A percentile compares a stretch with the other conserved stretches of the same genome.
Conservation (phyloP, 1,140 invertebrate species). For the Diachasmimorpha longicaudata region DNA sequence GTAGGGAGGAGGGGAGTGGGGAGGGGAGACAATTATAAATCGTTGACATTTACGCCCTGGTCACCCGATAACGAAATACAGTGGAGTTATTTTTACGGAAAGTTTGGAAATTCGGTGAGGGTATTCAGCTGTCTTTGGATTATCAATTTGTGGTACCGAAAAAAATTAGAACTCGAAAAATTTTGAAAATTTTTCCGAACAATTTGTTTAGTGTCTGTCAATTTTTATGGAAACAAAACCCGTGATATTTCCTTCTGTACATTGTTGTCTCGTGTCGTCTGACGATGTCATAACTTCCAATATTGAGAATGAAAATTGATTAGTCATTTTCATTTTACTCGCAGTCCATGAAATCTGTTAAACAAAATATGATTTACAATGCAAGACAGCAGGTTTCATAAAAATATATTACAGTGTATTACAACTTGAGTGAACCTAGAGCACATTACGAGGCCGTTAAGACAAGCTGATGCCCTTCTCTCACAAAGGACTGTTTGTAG, state of each 20-base stretch:
- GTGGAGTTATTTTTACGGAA: background rate
- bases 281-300: too few species aligned
- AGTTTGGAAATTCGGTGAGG: background rate
- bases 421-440: conserved; percentile 3
- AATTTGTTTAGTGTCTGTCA: too few species aligned
- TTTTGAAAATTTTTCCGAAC: too few species aligned
- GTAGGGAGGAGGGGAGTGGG: conserved; percentile 7
- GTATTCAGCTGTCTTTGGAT: too few species aligned
- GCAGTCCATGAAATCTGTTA: background rate
- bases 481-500: conserved; percentile 23
- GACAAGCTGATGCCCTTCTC: background rate
- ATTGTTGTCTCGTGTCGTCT: too few species aligned
- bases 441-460: conserved; percentile 5
- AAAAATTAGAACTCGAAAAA: too few species aligned
- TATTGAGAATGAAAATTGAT: too few species aligned
- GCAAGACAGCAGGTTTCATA: background rate
- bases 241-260: too few species aligned
- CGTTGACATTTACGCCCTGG: conserved; percentile 49
- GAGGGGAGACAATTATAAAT: conserved; percentile 60
- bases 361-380: background rate
- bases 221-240: too few species aligned
- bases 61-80: conserved; percentile 4
- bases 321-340: background rate
- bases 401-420: background rate
- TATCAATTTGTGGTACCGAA: too few species aligned